Percentiles rank a stretch among this genome's conserved stretches.
Evolutionary conservation across 2,888 invertebrate species (phyloP).

Genomic region (Tortricodes alternella): DNA sequence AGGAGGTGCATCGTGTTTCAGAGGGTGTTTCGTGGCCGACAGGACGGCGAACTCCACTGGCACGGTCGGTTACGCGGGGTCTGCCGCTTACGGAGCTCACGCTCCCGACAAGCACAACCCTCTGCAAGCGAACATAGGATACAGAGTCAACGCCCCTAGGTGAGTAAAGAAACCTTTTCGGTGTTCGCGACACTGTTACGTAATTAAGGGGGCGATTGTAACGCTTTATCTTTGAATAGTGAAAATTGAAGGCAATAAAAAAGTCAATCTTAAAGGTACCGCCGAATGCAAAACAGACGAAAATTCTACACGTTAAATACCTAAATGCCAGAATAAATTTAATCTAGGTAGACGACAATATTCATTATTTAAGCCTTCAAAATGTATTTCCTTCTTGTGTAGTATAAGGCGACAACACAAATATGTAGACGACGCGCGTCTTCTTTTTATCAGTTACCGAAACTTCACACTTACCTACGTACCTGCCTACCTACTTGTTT

Average conservation of each 20-base stretch:
- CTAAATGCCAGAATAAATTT: background rate
- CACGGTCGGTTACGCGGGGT: conserved; percentile 83
- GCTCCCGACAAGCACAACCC: conserved; percentile 79
- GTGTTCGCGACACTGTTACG: background rate
- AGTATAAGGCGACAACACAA: conserved; percentile 14
- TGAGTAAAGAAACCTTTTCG: conserved; percentile 62
- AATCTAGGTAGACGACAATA: background rate
- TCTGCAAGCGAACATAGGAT: conserved; percentile 80
- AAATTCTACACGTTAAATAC: too few relatives aligned
- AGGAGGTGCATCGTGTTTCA: conserved; percentile 73
- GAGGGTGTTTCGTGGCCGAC: conserved; percentile 88
- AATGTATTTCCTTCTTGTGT: background rate
- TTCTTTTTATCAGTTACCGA: conserved; percentile 53
- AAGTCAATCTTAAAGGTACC: too few relatives aligned
- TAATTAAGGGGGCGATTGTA: background rate
- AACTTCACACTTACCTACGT: conserved; percentile 47
- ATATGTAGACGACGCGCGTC: conserved; percentile 29
- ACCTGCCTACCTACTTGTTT: conserved; percentile 51
- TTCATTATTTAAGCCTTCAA: conserved; percentile 3
- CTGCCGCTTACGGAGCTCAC: conserved; percentile 71
- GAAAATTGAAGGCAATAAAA: too few relatives aligned
- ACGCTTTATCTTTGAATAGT: background rate
- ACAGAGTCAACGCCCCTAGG: conserved; percentile 85
- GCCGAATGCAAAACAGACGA: too few relatives aligned
- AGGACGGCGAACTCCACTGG: conserved; percentile 86